Conservation (phyloP, 2,888 invertebrate genomes). For the Tiliacea citrago region DNA sequence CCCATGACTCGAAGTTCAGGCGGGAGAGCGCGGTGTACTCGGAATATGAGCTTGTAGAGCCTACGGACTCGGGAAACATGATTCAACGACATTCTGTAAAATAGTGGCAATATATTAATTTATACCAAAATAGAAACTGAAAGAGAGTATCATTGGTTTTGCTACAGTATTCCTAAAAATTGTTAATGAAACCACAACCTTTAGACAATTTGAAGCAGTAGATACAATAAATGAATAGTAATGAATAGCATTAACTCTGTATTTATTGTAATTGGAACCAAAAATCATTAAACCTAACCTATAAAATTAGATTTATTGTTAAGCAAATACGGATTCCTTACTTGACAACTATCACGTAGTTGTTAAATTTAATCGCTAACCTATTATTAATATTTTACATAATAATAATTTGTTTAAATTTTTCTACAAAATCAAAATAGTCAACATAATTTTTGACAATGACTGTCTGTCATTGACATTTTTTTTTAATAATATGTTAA, state of each 20-base stretch:
- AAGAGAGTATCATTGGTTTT: background rate
- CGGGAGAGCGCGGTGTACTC: constrained; percentile 95
- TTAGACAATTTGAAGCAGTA: background rate
- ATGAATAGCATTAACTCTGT: background rate
- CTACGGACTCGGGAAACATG: constrained; percentile 92
- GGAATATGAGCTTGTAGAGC: constrained; percentile 95
- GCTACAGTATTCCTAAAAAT: too few species aligned
- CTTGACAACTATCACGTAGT: background rate
- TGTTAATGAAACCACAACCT: background rate
- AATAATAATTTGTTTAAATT: background rate
- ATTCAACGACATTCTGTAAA: constrained; percentile 72
- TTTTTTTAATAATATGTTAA: background rate
- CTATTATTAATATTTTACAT: background rate
- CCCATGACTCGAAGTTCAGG: constrained; percentile 93
- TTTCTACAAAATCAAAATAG: background rate
- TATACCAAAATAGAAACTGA: background rate
- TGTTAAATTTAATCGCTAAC: background rate
- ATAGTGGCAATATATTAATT: background rate
- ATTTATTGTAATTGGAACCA: background rate
- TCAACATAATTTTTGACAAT: background rate
- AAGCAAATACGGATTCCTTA: constrained; percentile 3
- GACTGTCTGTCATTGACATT: background rate
- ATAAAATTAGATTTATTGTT: background rate
- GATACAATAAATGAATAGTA: background rate
- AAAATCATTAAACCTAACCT: constrained; percentile 49